These are phyloP conservation scores for Dryococelus australis DNA, from an alignment of 2,888 invertebrate genomes.

Conservation along the genomic window DNA sequence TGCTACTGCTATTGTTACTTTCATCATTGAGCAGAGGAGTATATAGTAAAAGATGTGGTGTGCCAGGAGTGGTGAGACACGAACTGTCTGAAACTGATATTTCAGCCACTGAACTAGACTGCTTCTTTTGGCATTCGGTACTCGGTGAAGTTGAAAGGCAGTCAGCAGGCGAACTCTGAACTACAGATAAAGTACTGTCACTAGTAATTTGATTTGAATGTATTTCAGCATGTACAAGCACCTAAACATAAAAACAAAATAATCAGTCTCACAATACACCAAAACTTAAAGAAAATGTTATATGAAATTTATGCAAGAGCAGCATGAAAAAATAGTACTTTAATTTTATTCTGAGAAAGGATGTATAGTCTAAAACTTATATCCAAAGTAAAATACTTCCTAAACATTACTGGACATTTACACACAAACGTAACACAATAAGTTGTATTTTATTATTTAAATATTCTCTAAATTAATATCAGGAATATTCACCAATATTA, in stretches of 20 bases:
- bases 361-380: too few species aligned
- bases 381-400: too few species aligned
- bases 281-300: too few species aligned
- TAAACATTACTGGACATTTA: too few species aligned
- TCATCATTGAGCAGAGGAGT: conserved; percentile 49
- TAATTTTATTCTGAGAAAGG: too few species aligned
- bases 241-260: conserved; percentile 49
- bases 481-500: too few species aligned
- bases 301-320: too few species aligned
- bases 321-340: too few species aligned
- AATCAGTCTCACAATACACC: too few species aligned
- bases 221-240: conserved; percentile 60
- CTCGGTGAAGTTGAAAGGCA: background rate
- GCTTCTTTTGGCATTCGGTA: background rate
- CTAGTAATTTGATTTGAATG: conserved; percentile 50
- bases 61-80: conserved; percentile 50
- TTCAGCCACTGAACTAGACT: conserved; percentile 50
- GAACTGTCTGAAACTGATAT: conserved; percentile 52
- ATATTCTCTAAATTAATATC: too few species aligned
- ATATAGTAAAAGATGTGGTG: conserved; percentile 48
- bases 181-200: background rate
- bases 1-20: conserved; percentile 36
- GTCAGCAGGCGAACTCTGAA: background rate
- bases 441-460: too few species aligned
- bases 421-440: too few species aligned